Evolutionary conservation across 2,888 invertebrate species (phyloP), one percentile per base, ranked within the genome.

Genomic region (Anagyrus pseudococci): DNA sequence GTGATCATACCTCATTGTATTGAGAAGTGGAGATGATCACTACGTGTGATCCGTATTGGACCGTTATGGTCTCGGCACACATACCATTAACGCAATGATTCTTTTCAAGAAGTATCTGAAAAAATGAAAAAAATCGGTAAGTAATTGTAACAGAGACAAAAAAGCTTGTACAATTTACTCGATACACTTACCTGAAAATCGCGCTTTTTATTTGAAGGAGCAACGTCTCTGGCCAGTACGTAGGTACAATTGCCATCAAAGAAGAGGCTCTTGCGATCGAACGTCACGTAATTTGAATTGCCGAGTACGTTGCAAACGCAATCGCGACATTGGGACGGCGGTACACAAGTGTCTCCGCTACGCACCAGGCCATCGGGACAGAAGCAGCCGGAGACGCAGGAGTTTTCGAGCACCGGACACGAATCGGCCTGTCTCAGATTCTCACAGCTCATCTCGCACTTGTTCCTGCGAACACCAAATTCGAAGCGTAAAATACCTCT

Each of bases 181-280:
- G 1, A 6, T n/a, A 15, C 29, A n/a, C 44, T 67, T 72, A 87
- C 78, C 81, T 86, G 82, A 75, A 84, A 83, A 80, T 85, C 69
- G 75, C 83, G 77, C 15, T 78, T 78, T 10, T 84, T 85, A 2
- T 66, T 19, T 20, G 19, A 20, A 7, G 6, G n/a, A 41, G n/a
- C 83, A 50, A 84, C 81, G 78, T 90, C 89, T 33, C 90, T 82
- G 0, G 93, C 89, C 55, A 93, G 86, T 26, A 94, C 83, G 76
- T 94, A 94, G 0, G 92, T 58, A 78, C 96, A 96, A 77, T 92
- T 92, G 4, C 92, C 93, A 68, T 90, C 88, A 78, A 92, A 90
- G 0, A 90, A 90, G 70, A 91, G 89, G 72, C 90, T 89, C 66
- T 86, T 88, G 22, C 89, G 88, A 77, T 96, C 95, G 75, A 93